Evolutionary conservation across 2,113 vertebrate genomes (phyloP), one percentile per base, ranked within the genome.

Genomic region (Balaenoptera acutorostrata): DNA sequence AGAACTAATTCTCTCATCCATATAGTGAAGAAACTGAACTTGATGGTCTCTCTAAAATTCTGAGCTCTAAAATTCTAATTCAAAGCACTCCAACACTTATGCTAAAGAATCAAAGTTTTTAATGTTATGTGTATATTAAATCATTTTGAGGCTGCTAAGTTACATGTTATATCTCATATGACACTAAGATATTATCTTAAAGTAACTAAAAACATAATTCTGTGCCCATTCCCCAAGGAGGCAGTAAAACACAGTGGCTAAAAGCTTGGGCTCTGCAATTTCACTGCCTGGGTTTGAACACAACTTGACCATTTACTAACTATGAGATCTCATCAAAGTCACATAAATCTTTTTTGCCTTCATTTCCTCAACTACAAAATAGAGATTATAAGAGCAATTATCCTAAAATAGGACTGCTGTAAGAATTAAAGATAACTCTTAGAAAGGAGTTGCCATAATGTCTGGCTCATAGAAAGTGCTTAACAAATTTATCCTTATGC

Each of bases 391-490:
- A 93, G 9, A 63, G 14, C n/a, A 55, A 85, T n/a, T 93, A 52
- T 52, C 39, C 41, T 57, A 63, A 27, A 63, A 77, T 2, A 93
- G 41, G 21, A 86, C 20, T 80, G 59, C n/a, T 44, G 9, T 36
- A 80, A 93, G 29, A 92, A 96, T 46, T 93, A 92, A 81, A 72
- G n/a, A 64, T 52, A n/a, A 84, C 55, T 93, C 61, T 85, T 78
- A 49, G 36, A 44, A 93, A 78, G n/a, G 44, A 72, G 25, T 49
- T 63, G 12, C 33, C 0, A 25, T 52, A 49, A 81, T 41, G 23
- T 75, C 78, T 89, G 41, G 36, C 85, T 78, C 36, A 63, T 5
- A 84, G 15, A 61, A 71, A 52, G 23, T 55, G 4, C 27, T n/a
- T 61, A 89, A 46, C 55, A 96, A 75, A 59, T 49, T 84, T 41